phyloP scores from a whole-genome alignment of 2,888 invertebrate species.

The Amiota minor region DNA sequence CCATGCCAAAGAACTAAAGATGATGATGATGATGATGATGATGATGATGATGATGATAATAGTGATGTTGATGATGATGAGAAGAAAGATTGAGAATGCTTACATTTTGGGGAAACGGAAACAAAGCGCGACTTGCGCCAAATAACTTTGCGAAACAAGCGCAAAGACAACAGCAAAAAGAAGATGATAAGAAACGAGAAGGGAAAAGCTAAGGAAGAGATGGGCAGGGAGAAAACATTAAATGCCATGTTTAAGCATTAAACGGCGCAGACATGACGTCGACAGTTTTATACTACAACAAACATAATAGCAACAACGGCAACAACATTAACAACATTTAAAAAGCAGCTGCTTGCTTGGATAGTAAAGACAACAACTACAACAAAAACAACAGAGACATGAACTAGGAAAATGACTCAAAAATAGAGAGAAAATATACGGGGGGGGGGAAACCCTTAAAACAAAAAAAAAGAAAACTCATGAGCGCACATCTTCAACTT shows the following conservation, averaged over 20 bases:
- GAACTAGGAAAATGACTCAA: background rate
- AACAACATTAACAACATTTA: background rate
- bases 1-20: background rate
- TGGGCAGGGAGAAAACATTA: background rate
- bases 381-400: background rate
- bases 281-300: slow-evolving; percentile 17
- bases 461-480: background rate
- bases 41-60: background rate
- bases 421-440: background rate
- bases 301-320: slow-evolving; percentile 7
- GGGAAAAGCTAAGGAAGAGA: background rate
- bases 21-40: slow-evolving; percentile 8
- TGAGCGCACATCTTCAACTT: background rate
- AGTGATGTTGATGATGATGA: slow-evolving; percentile 10
- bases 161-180: background rate
- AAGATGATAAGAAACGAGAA: background rate
- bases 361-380: background rate
- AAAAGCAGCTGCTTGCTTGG: background rate
- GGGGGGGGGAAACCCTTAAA: background rate
- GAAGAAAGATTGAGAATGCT: background rate
- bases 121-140: slow-evolving; percentile 5
- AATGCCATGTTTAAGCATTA: slow-evolving; percentile 6
- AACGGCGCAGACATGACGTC: slow-evolving; percentile 24
- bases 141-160: slow-evolving; percentile 7
- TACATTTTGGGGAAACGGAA: background rate